Base-by-base conservation (phyloP, 2,797 vertebrate genomes). In the Florisuga fusca region DNA sequence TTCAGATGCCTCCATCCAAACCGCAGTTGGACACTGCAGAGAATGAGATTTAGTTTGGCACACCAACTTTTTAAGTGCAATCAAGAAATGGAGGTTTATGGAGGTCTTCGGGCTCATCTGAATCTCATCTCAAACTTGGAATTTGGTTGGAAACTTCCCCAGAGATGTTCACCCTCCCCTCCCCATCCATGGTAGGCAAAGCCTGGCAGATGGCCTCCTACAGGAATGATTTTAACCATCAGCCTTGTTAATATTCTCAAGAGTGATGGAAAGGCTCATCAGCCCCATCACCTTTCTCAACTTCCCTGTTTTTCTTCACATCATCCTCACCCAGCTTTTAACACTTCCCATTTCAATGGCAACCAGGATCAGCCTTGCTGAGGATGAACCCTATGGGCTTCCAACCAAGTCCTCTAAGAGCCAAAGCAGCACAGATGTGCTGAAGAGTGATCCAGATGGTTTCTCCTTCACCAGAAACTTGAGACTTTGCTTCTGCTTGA, bases 371-470 rank as follows among this genome's bases (percentile, higher is more conserved):
- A 88, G 29, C n/a, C 41, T 36, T 76, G 62, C 83, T 58, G 76
- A 84, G 77, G 75, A 87, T 17, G 73, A 87, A 81, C 51, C 84
- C 86, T 80, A 51, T 59, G 61, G 63, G 61, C 87, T 91, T 20
- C 41, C 71, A 80, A 92, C 58, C 72, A 80, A 71, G 64, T 45
- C 84, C 84, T 89, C 8, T 3, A 59, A 48, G 27, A 88, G 77
- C 27, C 93, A 93, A 90, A 50, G 13, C 59, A 87, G 79, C 88
- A 78, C 92, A 93, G 94, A 94, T 82, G 79, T 91, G 90, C 87
- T 69, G 45, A 29, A 64, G 64, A 91, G 69, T 3, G 7, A 55
- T 84, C 58, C 90, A 95, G 88, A 80, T 93, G 86, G 74, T 66
- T 91, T 69, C 38, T 45, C 48, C 68, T 89, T 77, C 59, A 74